These are phyloP conservation scores for Alviniconcha marisindica DNA, from an alignment of 1,140 invertebrate genomes.

Conservation along the genomic window DNA sequence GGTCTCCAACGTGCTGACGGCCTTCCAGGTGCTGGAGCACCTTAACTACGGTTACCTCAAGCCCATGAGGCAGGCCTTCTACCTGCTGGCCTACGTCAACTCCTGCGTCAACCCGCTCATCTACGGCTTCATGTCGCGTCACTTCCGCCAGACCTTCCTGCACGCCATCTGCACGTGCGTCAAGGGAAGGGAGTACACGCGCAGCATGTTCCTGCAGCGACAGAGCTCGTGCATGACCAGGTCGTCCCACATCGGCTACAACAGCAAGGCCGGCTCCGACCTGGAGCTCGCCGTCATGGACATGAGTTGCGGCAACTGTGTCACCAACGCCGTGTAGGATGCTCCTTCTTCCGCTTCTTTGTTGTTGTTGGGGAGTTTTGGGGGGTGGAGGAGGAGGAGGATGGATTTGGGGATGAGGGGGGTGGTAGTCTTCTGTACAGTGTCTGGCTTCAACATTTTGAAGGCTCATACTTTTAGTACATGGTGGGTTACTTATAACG, in stretches of 20 bases:
- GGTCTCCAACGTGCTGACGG: slow-evolving; percentile 68
- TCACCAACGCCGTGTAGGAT: slow-evolving; percentile 30
- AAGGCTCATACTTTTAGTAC: too few species aligned
- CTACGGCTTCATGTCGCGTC: slow-evolving; percentile 89
- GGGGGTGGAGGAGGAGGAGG: too few species aligned
- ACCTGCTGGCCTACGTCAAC: slow-evolving; percentile 78
- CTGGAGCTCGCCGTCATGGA: slow-evolving; percentile 46
- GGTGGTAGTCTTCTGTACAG: too few species aligned
- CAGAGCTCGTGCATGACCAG: slow-evolving; percentile 52
- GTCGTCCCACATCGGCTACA: slow-evolving; percentile 48
- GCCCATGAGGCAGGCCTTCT: slow-evolving; percentile 81
- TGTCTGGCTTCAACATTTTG: too few species aligned
- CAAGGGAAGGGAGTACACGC: slow-evolving; percentile 43
- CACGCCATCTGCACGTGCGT: slow-evolving; percentile 73
- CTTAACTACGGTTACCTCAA: slow-evolving; percentile 79
- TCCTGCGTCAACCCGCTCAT: slow-evolving; percentile 87
- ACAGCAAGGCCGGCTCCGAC: slow-evolving; percentile 36
- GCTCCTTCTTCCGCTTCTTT: too few species aligned
- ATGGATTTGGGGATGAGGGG: too few species aligned
- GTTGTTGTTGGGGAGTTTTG: too few species aligned
- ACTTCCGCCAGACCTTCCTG: slow-evolving; percentile 82
- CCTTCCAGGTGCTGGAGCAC: slow-evolving; percentile 79
- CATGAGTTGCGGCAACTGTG: slow-evolving; percentile 35
- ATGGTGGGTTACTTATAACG: too few species aligned
- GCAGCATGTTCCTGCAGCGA: slow-evolving; percentile 46